Percentiles rank a stretch among this genome's conserved stretches.
Conservation (phyloP, 2,113 vertebrate genomes). For the Calypte anna region DNA sequence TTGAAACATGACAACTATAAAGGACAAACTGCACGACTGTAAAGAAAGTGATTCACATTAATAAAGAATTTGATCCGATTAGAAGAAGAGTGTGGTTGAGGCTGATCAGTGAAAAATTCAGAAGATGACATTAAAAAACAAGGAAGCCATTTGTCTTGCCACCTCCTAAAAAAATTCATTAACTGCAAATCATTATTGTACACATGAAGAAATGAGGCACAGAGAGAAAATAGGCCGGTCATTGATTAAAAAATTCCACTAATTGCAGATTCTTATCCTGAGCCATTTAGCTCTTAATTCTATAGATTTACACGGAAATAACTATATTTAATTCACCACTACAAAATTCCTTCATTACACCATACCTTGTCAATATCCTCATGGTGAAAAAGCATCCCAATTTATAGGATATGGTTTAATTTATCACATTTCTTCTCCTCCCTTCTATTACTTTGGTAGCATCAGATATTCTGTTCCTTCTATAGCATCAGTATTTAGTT, state of each 20-base stretch:
- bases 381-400: neutral
- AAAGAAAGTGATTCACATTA: neutral
- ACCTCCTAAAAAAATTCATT: rapidly evolving
- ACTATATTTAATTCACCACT: neutral
- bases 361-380: neutral
- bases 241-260: neutral
- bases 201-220: neutral
- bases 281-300: neutral
- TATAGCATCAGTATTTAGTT: neutral
- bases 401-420: neutral
- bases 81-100: neutral
- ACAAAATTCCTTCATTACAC: neutral
- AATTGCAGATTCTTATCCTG: neutral
- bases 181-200: neutral
- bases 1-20: neutral
- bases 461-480: neutral
- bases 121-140: neutral
- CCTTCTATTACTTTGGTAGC: neutral
- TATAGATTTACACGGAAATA: neutral
- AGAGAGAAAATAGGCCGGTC: neutral
- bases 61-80: neutral
- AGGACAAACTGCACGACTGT: neutral
- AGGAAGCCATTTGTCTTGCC: neutral
- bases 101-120: neutral
- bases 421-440: neutral